Percentiles rank a stretch among this genome's conserved stretches.
Conservation (phyloP, 1,140 invertebrate species). For the Samia ricini region DNA sequence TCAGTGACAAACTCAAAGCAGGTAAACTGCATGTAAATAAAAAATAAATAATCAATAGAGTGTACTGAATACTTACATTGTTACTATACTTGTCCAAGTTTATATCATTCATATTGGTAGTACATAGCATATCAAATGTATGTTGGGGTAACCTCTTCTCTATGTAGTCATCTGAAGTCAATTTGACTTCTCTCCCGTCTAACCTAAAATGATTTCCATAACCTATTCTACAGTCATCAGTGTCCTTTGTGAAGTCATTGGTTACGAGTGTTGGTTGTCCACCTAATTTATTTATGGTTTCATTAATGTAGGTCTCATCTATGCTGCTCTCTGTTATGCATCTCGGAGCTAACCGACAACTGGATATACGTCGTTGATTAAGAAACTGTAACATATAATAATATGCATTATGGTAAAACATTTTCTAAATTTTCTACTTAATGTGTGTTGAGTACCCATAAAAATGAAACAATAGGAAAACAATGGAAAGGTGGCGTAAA, state of each 20-base stretch:
- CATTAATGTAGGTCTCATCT: slow-evolving; percentile 50
- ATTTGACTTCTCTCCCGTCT: slow-evolving; percentile 40
- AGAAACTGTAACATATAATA: slow-evolving; percentile 50
- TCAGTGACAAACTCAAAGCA: too few relatives aligned
- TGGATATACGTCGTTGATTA: slow-evolving; percentile 59
- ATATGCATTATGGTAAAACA: too few relatives aligned
- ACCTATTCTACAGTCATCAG: neutral
- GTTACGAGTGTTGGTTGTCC: neutral
- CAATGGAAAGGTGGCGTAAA: too few relatives aligned
- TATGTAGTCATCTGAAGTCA: slow-evolving; percentile 66
- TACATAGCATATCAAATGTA: slow-evolving; percentile 38
- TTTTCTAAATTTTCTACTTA: too few relatives aligned
- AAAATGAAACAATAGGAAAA: too few relatives aligned
- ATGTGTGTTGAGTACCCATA: too few relatives aligned
- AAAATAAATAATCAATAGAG: too few relatives aligned
- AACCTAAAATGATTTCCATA: neutral
- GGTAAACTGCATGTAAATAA: too few relatives aligned
- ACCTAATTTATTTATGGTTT: slow-evolving; percentile 15
- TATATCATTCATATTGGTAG: slow-evolving; percentile 58
- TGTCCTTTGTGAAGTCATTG: neutral
- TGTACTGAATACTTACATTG: slow-evolving; percentile 42
- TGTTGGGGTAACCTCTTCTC: slow-evolving; percentile 38
- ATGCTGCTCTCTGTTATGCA: slow-evolving; percentile 40
- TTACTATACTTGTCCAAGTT: slow-evolving; percentile 55
- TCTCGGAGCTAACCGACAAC: slow-evolving; percentile 51